Conservation (phyloP, 1,140 invertebrate genomes). For the Physella acuta region DNA sequence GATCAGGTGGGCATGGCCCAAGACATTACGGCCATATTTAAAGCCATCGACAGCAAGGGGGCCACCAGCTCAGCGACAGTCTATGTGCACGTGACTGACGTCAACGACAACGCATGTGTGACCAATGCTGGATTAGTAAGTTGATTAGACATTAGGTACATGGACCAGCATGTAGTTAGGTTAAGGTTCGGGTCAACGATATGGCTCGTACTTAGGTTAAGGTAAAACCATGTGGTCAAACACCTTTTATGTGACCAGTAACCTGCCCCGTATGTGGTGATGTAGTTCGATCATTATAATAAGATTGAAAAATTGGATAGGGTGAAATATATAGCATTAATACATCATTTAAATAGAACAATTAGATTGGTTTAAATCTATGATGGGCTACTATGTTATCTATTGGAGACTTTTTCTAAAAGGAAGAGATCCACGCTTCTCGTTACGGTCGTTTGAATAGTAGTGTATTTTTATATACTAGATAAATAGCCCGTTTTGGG, state of each 20-base stretch:
- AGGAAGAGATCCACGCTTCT: no score
- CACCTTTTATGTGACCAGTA: neutral
- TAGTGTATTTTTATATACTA: no score
- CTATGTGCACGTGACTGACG: constrained; percentile 2
- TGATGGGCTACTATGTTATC: no score
- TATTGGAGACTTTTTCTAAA: no score
- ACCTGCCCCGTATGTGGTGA: neutral
- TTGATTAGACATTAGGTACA: no score
- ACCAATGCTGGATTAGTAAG: neutral
- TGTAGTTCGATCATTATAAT: neutral
- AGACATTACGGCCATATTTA: constrained; percentile 2
- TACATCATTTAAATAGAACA: no score
- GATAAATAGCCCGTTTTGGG: no score
- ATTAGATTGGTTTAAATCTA: no score
- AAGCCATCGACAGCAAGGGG: constrained; percentile 7
- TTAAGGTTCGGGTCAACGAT: neutral
- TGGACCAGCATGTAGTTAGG: neutral
- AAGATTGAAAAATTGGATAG: neutral
- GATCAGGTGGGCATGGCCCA: neutral
- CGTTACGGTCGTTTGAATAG: no score
- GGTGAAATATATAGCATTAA: no score
- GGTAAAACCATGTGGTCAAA: neutral
- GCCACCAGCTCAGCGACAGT: constrained; percentile 1
- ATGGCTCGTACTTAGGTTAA: neutral
- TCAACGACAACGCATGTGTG: constrained; percentile 14